phyloP scores from a whole-genome alignment of 2,113 vertebrate genomes.

The Rhineura floridana region DNA sequence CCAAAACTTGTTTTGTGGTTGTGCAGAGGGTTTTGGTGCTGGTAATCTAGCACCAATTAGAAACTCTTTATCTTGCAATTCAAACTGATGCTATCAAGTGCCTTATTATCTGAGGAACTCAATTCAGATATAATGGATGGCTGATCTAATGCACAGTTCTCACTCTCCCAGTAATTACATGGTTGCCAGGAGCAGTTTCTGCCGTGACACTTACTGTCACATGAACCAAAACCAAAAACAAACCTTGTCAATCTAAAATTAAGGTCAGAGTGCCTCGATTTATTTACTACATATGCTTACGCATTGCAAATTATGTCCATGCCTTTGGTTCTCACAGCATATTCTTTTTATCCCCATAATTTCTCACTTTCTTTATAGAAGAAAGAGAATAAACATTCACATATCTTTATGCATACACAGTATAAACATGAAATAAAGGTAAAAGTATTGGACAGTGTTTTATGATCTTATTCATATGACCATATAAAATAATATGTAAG shows the following conservation, averaged over 20 bases:
- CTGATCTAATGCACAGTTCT: neutral
- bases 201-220: conserved; percentile 10
- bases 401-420: neutral
- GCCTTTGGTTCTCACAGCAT: neutral
- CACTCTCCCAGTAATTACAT: conserved; percentile 2
- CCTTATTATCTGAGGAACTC: conserved; percentile 7
- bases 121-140: conserved; percentile 6
- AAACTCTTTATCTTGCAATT: neutral
- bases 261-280: neutral
- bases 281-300: neutral
- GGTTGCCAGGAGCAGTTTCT: conserved; percentile 38
- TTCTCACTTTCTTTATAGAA: neutral
- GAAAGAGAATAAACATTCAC: neutral
- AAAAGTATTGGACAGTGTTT: too few relatives aligned
- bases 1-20: neutral
- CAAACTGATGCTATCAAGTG: conserved; percentile 23
- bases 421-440: neutral
- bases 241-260: neutral
- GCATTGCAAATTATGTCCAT: neutral
- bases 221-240: neutral
- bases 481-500: too few relatives aligned
- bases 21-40: conserved; percentile 2
- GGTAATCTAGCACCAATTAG: conserved; percentile 19
- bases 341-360: neutral
- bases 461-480: too few relatives aligned